A percentile compares a stretch with the other conserved stretches of the same genome.
Conservation (phyloP, 2,797 vertebrate genomes). For the Sebastes vulpes region DNA sequence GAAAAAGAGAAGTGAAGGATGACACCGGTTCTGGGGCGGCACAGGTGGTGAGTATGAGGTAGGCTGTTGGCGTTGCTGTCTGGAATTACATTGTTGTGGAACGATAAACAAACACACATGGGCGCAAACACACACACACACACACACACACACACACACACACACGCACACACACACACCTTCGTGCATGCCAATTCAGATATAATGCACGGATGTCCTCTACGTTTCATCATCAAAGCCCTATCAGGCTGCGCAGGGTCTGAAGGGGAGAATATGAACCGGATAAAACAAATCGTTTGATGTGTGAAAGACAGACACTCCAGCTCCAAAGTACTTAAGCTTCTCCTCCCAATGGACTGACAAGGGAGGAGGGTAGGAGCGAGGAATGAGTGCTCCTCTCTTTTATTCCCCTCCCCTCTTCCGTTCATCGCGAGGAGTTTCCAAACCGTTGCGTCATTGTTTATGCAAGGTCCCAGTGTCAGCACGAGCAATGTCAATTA, state of each 20-base stretch:
- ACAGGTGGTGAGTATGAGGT: conserved; percentile 53
- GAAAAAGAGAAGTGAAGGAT: conserved; percentile 9
- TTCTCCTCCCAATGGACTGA: conserved; percentile 85
- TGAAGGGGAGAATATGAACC: conserved; percentile 88
- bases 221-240: conserved; percentile 90
- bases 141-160: neutral
- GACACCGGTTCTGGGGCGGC: conserved; percentile 24
- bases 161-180: conserved; percentile 38
- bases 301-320: conserved; percentile 89
- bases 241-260: conserved; percentile 81
- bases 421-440: conserved; percentile 75
- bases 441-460: conserved; percentile 85
- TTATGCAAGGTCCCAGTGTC: conserved; percentile 81
- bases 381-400: conserved; percentile 65
- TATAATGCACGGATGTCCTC: conserved; percentile 87
- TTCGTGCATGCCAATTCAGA: conserved; percentile 81
- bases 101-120: conserved; percentile 36
- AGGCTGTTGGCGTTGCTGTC: conserved; percentile 38
- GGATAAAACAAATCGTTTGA: conserved; percentile 91
- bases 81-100: conserved; percentile 64
- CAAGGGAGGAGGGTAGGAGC: conserved; percentile 69
- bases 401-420: conserved; percentile 67
- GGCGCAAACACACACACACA: neutral
- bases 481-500: conserved; percentile 74
- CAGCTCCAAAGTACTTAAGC: conserved; percentile 89